These are phyloP conservation scores for Apostichopus californicus DNA, from an alignment of 35 echinoderm and acorn worm species.

Conservation along the genomic window DNA sequence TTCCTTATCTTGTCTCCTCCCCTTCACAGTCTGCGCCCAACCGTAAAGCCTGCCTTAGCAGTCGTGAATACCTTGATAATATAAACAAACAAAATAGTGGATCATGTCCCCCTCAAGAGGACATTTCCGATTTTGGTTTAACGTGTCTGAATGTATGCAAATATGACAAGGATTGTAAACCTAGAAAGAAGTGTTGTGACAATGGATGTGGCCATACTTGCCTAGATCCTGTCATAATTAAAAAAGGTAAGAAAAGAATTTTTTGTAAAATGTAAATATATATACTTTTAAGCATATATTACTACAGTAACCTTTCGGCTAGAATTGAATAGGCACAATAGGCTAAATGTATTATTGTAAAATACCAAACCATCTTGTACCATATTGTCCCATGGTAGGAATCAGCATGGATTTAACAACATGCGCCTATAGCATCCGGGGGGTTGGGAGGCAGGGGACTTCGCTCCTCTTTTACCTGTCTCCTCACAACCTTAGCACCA, in stretches of 20 bases:
- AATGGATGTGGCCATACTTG: constrained; percentile 47
- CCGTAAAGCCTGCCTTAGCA: not conserved
- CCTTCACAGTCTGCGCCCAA: constrained; percentile 2
- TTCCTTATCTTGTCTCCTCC: not conserved
- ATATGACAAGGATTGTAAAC: not conserved
- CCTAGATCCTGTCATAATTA: not conserved
- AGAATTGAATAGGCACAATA: too few species aligned
- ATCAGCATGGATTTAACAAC: too few species aligned
- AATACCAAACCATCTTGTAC: too few species aligned
- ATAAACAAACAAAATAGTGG: not conserved
- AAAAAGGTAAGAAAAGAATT: not conserved
- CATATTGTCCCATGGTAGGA: too few species aligned
- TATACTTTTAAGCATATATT: too few species aligned
- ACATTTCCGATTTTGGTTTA: not conserved
- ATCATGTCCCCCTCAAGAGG: not conserved
- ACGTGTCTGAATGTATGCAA: not conserved
- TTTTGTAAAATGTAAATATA: too few species aligned
- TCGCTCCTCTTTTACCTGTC: too few species aligned
- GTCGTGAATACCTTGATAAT: not conserved
- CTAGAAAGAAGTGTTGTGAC: not conserved
- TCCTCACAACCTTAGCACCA: too few species aligned
- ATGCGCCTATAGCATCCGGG: too few species aligned
- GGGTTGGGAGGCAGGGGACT: too few species aligned
- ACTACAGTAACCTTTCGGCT: too few species aligned
- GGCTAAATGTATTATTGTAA: too few species aligned